Percentiles rank a stretch among this genome's conserved stretches.
Evolutionary conservation across 92 coral and sea anemone genomes (phyloP).

Genomic region (Scolanthus callimorphus): DNA sequence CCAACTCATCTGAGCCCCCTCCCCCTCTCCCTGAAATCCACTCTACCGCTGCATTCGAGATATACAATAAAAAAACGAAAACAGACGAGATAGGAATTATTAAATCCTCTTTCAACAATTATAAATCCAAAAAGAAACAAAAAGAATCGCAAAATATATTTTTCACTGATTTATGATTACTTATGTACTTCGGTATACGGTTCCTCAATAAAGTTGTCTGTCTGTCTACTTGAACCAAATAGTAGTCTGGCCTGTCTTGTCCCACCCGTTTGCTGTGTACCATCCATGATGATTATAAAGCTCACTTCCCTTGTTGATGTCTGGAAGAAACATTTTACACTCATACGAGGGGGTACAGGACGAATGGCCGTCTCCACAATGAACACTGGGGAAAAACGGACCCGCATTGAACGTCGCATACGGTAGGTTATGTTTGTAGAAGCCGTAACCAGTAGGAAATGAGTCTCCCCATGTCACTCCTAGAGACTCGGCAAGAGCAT

Average conservation of each 20-base stretch:
- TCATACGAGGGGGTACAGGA: too few species aligned
- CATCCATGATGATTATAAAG: constrained; percentile 74
- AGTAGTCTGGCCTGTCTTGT: constrained; percentile 81
- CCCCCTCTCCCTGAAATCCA: too few species aligned
- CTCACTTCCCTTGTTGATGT: constrained; percentile 55
- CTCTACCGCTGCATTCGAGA: too few species aligned
- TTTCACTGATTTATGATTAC: too few species aligned
- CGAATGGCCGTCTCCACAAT: constrained; percentile 66
- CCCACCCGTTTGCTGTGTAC: constrained; percentile 56
- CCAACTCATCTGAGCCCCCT: too few species aligned
- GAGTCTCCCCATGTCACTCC: constrained; percentile 79
- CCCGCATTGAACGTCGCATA: constrained; percentile 43
- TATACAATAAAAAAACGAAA: too few species aligned
- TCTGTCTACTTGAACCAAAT: constrained; percentile 83
- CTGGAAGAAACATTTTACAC: constrained; percentile 57
- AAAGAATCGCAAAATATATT: too few species aligned
- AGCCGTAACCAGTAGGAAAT: constrained; percentile 90
- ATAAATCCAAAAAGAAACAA: too few species aligned
- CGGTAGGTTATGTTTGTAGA: constrained; percentile 40
- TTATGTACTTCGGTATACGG: too few species aligned
- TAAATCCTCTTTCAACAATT: too few species aligned
- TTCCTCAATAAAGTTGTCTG: too few species aligned
- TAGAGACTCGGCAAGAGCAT: constrained; percentile 72
- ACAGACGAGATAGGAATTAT: too few species aligned
- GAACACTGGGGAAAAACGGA: constrained; percentile 92